These are phyloP conservation scores for Neuroscelio doddi DNA, from an alignment of 2,888 invertebrate genomes.

Conservation along the genomic window DNA sequence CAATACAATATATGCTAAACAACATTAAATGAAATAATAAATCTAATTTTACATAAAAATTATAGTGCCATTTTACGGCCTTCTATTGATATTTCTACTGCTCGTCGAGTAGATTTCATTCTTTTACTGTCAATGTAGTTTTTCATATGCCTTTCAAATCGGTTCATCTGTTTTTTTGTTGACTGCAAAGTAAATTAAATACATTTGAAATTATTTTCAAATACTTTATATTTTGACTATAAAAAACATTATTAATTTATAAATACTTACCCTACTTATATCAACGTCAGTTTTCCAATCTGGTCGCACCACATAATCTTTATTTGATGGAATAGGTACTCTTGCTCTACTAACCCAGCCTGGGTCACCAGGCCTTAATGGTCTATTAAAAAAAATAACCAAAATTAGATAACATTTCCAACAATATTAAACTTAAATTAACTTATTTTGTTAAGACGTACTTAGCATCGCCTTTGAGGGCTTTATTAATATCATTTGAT, in stretches of 20 bases:
- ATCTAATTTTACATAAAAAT: slow-evolving; percentile 41
- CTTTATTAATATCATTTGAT: slow-evolving; percentile 78
- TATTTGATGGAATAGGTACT: slow-evolving; percentile 95
- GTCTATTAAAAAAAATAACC: slow-evolving; percentile 69
- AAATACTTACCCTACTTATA: slow-evolving; percentile 76
- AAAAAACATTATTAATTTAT: not conserved
- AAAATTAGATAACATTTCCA: slow-evolving; percentile 7
- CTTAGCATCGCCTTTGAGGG: slow-evolving; percentile 78
- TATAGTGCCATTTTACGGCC: slow-evolving; percentile 96
- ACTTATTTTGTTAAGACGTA: slow-evolving; percentile 56
- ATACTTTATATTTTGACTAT: slow-evolving; percentile 1
- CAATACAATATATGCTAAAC: too few relatives aligned
- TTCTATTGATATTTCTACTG: slow-evolving; percentile 96
- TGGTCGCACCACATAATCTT: slow-evolving; percentile 96
- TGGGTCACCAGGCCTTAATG: slow-evolving; percentile 92
- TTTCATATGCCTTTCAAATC: slow-evolving; percentile 94
- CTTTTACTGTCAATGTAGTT: slow-evolving; percentile 90
- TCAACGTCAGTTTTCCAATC: slow-evolving; percentile 92
- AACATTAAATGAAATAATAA: too few relatives aligned
- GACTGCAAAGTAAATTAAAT: slow-evolving; percentile 73
- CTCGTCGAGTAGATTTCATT: slow-evolving; percentile 84
- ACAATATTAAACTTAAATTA: not conserved
- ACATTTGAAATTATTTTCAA: slow-evolving; percentile 1
- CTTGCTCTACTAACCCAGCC: slow-evolving; percentile 96
- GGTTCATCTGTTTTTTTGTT: slow-evolving; percentile 87